Evolutionary conservation across 2,888 invertebrate genomes (phyloP), one percentile per base, ranked within the genome.

Genomic region (Morpho helenor): DNA sequence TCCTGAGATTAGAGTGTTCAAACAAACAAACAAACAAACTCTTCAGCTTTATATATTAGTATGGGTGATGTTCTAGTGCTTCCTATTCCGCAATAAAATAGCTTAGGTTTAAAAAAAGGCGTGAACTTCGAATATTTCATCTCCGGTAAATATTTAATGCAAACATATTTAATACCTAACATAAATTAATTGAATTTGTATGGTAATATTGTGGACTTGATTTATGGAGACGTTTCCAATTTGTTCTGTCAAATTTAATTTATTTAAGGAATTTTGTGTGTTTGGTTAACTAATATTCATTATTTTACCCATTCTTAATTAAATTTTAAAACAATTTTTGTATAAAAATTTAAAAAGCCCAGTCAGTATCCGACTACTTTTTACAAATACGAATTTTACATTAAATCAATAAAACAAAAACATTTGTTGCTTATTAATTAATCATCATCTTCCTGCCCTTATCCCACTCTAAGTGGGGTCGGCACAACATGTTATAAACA

Each of bases 81-180:
- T 3, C 31, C 31, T 31, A 31, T 31, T 31, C 31, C 5, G 31
- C 31, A 31, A 2, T 31, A 31, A 31, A 31, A 31, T 2, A 16
- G 16, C 2, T 16, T 16, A 31, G 4, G 0, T 0, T 31, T 56
- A 56, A 63, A 56, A n/a, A 42, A 45, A 56, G 47, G 50, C 63
- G 63, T 63, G 58, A 63, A 63, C 61, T 56, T 52, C 61, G 53
- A 53, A 52, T 53, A 61, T 61, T 59, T 50, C 40, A 50, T 56
- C 52, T 57, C 54, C 54, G 54, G 50, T 57, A 52, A 51, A 51
- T 51, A 55, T 56, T 57, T 46, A 57, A 31, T 31, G 5, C 16
- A 16, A 16, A 51, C 49, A 52, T 62, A 55, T 55, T 54, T 57
- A 52, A 52, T 16, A 53, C 41, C 55, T 60, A 56, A 42, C 44